Evolutionary conservation across 2,113 vertebrate species (phyloP), one percentile per base, ranked within the genome.

Genomic region (Lasiurus cinereus): DNA sequence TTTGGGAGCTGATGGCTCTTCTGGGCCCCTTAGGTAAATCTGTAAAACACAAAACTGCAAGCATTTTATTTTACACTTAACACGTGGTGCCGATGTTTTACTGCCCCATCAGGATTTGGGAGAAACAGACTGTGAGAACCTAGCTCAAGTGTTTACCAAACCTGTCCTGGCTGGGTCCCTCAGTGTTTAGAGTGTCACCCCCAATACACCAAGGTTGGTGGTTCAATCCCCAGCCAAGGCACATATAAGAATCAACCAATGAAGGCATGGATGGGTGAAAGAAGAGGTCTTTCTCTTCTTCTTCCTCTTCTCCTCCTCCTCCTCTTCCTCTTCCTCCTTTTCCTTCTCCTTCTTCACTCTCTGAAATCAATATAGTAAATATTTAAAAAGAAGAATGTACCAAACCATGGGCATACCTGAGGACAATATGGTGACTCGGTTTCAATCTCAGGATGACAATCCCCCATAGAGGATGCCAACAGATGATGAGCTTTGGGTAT

Each of bases 401-500:
- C 46, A 13, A 13, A 10, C 3, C 7, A 85, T 24, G 21, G 24
- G 19, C 43, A 16, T 12, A 16, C 15, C 67, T 8, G 6, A 73
- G 85, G 33, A 9, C 4, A 10, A 1, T 27, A 11, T 0, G 1
- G 72, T 36, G 33, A 33, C 48, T 7, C 4, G 0, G 21, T 62
- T n/a, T 64, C 12, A 1, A 8, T 1, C 9, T 74, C 66, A 19
- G 1, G 2, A 3, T n/a, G 27, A 21, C 14, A 31, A 4, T 2
- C 0, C 33, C 7, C 15, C 8, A 0, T 1, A 19, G 22, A n/a
- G 4, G 22, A 39, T 2, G 27, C 43, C 48, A 16, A 15, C 24
- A 0, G 3, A 3, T 14, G 14, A 24, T 1, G 8, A 62, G 56
- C 22, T 67, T 31, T 13, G 0, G 0, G 13, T 13, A 6, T 39